A percentile compares a stretch with the other conserved stretches of the same genome.
phyloP scores from a whole-genome alignment of 2,888 invertebrate genomes.

The Drosophila anomelani region DNA sequence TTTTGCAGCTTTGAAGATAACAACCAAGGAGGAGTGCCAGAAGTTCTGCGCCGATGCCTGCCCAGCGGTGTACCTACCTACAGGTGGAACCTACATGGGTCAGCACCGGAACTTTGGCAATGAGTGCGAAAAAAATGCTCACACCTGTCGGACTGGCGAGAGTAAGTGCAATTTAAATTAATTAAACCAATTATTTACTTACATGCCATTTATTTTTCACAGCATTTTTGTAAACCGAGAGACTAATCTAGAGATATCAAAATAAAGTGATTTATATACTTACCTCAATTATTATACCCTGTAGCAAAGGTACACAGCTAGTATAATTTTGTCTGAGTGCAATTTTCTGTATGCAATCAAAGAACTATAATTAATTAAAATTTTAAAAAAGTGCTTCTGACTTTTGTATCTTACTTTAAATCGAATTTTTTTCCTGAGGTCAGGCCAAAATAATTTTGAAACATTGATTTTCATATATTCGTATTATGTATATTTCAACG shows the following conservation, averaged over 20 bases:
- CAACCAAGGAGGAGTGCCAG: conserved; percentile 59
- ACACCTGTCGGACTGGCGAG: conserved; percentile 61
- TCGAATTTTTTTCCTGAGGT: no score
- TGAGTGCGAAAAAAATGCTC: conserved; percentile 41
- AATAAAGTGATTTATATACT: not conserved
- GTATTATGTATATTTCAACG: no score
- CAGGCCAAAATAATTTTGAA: no score
- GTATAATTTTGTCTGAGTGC: no score
- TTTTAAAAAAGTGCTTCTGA: no score
- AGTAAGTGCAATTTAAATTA: conserved; percentile 45
- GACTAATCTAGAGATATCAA: not conserved
- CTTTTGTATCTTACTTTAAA: no score
- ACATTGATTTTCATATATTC: no score
- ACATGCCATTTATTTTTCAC: not conserved
- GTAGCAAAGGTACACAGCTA: no score
- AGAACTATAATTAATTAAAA: no score
- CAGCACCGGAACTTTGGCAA: conserved; percentile 48
- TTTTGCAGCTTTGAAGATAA: conserved; percentile 44
- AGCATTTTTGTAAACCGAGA: conserved; percentile 46
- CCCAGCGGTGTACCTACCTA: conserved; percentile 36
- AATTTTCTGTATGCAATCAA: no score
- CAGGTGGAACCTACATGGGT: conserved; percentile 51
- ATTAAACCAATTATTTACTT: not conserved
- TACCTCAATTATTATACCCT: not conserved
- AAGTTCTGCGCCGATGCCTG: conserved; percentile 38